Evolutionary conservation across 1,140 invertebrate species (phyloP).

Genomic region (Ladona fulva): DNA sequence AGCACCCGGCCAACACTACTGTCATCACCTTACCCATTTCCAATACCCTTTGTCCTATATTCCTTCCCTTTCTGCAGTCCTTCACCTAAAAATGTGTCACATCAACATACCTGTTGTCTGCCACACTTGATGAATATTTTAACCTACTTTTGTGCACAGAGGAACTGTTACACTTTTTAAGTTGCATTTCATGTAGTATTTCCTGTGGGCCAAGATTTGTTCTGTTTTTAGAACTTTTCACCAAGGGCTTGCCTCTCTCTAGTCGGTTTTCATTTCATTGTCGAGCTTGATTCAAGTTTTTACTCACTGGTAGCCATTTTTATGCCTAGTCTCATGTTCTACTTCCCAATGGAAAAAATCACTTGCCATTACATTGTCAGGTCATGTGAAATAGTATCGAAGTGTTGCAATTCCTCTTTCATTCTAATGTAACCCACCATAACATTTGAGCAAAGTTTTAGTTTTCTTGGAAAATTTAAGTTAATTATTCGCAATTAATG

Average conservation of each 20-base stretch:
- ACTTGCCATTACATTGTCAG: not conserved
- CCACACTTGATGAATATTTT: not conserved
- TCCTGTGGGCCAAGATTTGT: not conserved
- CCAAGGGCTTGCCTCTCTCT: not conserved
- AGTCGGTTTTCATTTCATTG: not conserved
- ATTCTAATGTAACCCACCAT: not conserved
- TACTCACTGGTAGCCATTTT: not conserved
- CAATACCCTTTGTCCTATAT: not conserved
- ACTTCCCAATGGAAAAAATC: not conserved
- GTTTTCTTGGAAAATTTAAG: not conserved
- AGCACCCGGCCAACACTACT: not conserved
- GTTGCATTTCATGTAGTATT: not conserved
- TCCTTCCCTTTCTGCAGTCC: not conserved
- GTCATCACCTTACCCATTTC: not conserved
- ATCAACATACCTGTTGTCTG: not conserved
- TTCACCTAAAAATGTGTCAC: not conserved
- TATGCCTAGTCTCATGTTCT: not conserved
- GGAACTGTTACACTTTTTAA: too few relatives aligned
- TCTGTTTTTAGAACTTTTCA: not conserved
- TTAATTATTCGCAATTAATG: not conserved
- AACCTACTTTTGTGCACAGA: not conserved
- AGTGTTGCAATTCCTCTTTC: too few relatives aligned
- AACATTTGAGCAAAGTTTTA: not conserved
- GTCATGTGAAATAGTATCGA: not conserved
- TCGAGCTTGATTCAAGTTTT: not conserved